Percentiles rank a stretch among this genome's conserved stretches.
These are phyloP conservation scores for Amphipoea lucens DNA, from an alignment of 2,888 invertebrate genomes.

Conservation along the genomic window DNA sequence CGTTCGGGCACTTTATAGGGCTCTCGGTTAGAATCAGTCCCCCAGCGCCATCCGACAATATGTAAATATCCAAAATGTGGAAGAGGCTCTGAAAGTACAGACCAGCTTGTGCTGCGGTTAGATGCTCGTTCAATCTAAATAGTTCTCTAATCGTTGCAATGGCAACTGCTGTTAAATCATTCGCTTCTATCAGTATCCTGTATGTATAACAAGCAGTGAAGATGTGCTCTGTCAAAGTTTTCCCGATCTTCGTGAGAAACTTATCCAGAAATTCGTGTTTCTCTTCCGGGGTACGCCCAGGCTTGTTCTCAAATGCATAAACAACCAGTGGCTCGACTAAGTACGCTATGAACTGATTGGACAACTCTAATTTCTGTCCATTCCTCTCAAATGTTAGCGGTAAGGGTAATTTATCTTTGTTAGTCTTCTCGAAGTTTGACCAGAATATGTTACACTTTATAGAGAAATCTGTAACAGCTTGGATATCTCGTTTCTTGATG, in stretches of 20 bases:
- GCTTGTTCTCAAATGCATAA: conserved; percentile 44
- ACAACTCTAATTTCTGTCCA: conserved; percentile 68
- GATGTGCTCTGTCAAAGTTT: conserved; percentile 68
- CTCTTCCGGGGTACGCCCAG: conserved; percentile 12
- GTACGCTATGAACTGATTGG: conserved; percentile 70
- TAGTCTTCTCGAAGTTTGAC: conserved; percentile 65
- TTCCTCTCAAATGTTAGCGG: conserved; percentile 69
- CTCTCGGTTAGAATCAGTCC: conserved; percentile 63
- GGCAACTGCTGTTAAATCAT: conserved; percentile 55
- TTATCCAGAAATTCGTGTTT: conserved; percentile 56
- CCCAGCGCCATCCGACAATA: conserved; percentile 67
- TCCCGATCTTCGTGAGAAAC: conserved; percentile 57
- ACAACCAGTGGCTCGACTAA: conserved; percentile 66
- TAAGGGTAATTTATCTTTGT: conserved; percentile 42
- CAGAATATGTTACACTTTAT: conserved; percentile 69
- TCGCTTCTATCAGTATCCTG: conserved; percentile 55
- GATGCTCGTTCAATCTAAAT: conserved; percentile 66
- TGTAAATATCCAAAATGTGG: conserved; percentile 69
- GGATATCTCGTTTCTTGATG: conserved; percentile 65
- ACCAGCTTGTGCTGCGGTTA: conserved; percentile 71
- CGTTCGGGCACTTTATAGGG: conserved; percentile 64
- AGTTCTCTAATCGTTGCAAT: conserved; percentile 66
- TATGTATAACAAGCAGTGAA: conserved; percentile 63
- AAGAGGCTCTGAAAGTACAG: conserved; percentile 71
- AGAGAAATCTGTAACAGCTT: conserved; percentile 65